Conservation (phyloP, 2,888 invertebrate genomes). For the Lapara coniferarum region DNA sequence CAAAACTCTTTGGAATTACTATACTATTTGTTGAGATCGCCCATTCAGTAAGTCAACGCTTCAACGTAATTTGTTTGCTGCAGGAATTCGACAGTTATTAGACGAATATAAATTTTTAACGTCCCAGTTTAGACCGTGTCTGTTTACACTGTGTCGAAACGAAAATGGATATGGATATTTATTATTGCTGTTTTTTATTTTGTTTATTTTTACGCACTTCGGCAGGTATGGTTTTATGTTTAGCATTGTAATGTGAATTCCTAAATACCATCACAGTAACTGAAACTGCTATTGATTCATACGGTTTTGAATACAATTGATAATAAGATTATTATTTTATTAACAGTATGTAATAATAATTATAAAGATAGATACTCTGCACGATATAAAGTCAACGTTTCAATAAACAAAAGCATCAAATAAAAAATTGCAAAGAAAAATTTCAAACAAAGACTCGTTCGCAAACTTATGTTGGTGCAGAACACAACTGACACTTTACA, state of each 20-base stretch:
- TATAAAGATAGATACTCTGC: neutral
- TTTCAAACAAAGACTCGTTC: constrained; percentile 15
- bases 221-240: constrained; percentile 11
- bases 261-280: too few relatives aligned
- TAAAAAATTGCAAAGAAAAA: neutral
- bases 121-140: constrained; percentile 47
- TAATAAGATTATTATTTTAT: too few relatives aligned
- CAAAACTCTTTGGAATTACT: constrained; percentile 82
- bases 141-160: constrained; percentile 53
- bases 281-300: too few relatives aligned
- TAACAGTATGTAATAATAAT: too few relatives aligned
- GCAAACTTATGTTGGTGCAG: constrained; percentile 24
- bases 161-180: constrained; percentile 51
- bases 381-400: neutral
- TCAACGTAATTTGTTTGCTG: constrained; percentile 67
- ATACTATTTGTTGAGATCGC: constrained; percentile 75
- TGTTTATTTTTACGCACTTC: constrained; percentile 38
- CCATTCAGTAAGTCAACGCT: constrained; percentile 81
- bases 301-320: too few relatives aligned
- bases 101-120: constrained; percentile 64
- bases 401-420: neutral
- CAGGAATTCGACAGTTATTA: constrained; percentile 74
- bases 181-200: constrained; percentile 50
- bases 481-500: constrained; percentile 44
- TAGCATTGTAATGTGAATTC: neutral